Evolutionary conservation across 2,888 invertebrate genomes (phyloP).

Genomic region (Lamellibrachia satsuma): DNA sequence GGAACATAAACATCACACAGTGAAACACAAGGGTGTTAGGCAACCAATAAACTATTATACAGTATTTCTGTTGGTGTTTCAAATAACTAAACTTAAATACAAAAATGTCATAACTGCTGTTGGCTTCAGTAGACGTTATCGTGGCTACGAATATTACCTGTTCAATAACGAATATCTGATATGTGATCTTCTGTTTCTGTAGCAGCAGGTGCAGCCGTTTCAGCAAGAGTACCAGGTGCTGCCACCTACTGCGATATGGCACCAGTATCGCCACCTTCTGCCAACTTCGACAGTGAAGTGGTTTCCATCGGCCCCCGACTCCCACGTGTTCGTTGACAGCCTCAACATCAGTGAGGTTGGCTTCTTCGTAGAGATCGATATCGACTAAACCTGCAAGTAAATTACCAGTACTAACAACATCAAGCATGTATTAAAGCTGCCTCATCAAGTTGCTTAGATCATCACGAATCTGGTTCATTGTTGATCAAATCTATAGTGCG

Average conservation of each 20-base stretch:
- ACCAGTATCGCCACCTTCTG: constrained; percentile 59
- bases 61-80: no score
- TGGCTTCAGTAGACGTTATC: not conserved
- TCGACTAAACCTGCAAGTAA: constrained; percentile 24
- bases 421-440: not conserved
- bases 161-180: constrained; percentile 57
- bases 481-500: no score
- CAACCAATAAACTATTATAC: no score
- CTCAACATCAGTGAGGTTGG: constrained; percentile 35
- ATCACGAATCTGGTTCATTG: no score
- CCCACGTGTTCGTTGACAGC: constrained; percentile 44
- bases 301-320: constrained; percentile 53
- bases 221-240: constrained; percentile 49
- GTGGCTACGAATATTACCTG: constrained; percentile 46
- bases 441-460: no score
- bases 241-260: constrained; percentile 53
- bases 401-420: not conserved
- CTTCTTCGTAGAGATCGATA: constrained; percentile 24
- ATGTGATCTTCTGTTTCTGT: constrained; percentile 50
- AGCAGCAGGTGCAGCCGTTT: constrained; percentile 56
- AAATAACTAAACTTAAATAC: not conserved
- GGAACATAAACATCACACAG: no score
- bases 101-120: not conserved
- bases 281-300: constrained; percentile 50
- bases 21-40: no score